Evolutionary conservation across 2,797 vertebrate species (phyloP).

Genomic region (Sphaeramia orbicularis): DNA sequence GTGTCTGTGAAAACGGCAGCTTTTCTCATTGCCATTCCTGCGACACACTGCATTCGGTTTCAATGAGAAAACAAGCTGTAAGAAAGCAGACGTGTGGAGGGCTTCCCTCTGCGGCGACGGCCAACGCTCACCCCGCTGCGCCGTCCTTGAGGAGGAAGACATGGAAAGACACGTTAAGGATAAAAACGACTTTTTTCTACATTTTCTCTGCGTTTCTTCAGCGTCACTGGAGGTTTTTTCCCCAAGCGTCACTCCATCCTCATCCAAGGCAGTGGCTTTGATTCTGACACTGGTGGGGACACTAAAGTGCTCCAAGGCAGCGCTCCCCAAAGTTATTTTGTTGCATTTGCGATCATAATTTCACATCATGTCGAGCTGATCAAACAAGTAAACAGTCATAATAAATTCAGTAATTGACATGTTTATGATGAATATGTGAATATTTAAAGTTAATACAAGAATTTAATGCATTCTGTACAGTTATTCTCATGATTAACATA

Average conservation of each 20-base stretch:
- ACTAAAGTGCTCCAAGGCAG: too few species aligned
- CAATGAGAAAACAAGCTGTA: constrained; percentile 26
- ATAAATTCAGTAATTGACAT: too few species aligned
- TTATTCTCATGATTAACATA: too few species aligned
- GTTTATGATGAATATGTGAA: too few species aligned
- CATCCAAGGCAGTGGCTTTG: too few species aligned
- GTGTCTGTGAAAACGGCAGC: constrained; percentile 36
- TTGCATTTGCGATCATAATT: too few species aligned
- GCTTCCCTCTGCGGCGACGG: constrained; percentile 15
- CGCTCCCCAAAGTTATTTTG: too few species aligned
- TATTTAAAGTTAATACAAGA: too few species aligned
- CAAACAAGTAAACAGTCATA: too few species aligned
- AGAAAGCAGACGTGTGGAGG: constrained; percentile 35
- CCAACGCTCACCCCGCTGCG: constrained; percentile 9
- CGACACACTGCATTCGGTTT: constrained; percentile 24
- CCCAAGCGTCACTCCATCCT: constrained; percentile 28
- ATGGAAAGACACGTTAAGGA: not conserved
- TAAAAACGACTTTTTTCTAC: constrained; percentile 8
- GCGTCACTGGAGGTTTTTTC: constrained; percentile 25
- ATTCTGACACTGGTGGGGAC: too few species aligned
- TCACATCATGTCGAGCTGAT: too few species aligned
- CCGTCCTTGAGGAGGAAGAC: constrained; percentile 14
- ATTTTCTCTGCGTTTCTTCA: constrained; percentile 4
- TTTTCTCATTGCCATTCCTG: constrained; percentile 46
- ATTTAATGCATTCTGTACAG: too few species aligned